A percentile compares a stretch with the other conserved stretches of the same genome.
These are phyloP conservation scores for Stenodema calcarata DNA, from an alignment of 2,888 invertebrate species.

Conservation along the genomic window DNA sequence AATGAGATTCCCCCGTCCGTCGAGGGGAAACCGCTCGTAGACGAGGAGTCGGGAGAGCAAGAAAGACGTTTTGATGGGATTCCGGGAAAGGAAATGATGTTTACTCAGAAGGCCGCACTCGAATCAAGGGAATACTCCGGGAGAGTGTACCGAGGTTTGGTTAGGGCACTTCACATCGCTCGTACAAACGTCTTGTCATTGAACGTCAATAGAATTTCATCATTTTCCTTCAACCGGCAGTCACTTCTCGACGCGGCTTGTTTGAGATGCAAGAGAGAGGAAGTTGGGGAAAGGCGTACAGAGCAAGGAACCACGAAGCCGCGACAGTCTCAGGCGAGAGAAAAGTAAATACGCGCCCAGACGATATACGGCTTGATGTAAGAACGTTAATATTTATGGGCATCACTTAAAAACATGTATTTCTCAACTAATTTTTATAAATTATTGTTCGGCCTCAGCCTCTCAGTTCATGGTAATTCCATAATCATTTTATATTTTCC, in stretches of 20 bases:
- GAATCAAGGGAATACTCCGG: not conserved
- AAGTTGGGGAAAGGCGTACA: no score
- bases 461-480: no score
- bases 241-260: not conserved
- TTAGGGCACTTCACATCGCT: slow-evolving; percentile 12
- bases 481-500: no score
- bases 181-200: slow-evolving; percentile 4
- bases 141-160: slow-evolving; percentile 2
- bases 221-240: not conserved
- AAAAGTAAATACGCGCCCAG: not conserved
- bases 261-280: not conserved
- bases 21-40: not conserved
- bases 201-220: not conserved
- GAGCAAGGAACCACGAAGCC: no score
- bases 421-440: no score
- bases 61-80: not conserved
- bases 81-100: slow-evolving; percentile 6
- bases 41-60: not conserved
- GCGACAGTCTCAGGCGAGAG: not conserved
- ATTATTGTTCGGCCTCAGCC: no score
- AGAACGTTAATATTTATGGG: no score
- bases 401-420: no score
- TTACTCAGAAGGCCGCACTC: slow-evolving; percentile 10
- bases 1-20: slow-evolving; percentile 22
- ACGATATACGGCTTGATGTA: not conserved